These are phyloP conservation scores for Dinoponera quadriceps DNA, from an alignment of 1,140 invertebrate species.

Conservation along the genomic window DNA sequence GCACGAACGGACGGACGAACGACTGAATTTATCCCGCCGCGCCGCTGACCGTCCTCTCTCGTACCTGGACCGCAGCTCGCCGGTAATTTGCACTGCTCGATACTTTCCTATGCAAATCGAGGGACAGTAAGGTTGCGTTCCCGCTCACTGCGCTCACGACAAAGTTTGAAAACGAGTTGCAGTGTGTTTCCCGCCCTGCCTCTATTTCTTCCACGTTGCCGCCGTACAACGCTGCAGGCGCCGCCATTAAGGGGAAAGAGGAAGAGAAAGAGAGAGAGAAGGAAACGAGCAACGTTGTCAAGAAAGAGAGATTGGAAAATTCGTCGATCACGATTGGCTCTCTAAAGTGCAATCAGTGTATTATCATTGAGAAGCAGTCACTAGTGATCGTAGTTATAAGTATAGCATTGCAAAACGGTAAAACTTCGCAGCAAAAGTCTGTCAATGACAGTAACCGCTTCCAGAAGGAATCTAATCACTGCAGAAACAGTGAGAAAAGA, in stretches of 20 bases:
- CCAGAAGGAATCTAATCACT: too few relatives aligned
- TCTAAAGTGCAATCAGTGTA: too few relatives aligned
- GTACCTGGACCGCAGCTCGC: constrained; percentile 14
- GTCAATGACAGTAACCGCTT: too few relatives aligned
- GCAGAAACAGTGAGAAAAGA: too few relatives aligned
- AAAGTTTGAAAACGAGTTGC: constrained; percentile 40
- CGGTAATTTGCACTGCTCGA: constrained; percentile 56
- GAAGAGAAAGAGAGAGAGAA: neutral
- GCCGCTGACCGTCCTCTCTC: constrained; percentile 8
- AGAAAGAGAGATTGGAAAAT: too few relatives aligned
- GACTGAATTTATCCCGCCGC: constrained; percentile 41
- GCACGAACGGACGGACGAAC: constrained; percentile 18
- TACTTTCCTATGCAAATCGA: constrained; percentile 59
- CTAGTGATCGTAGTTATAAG: too few relatives aligned
- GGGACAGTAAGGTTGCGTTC: constrained; percentile 39
- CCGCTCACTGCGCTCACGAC: constrained; percentile 35
- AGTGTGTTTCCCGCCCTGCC: neutral
- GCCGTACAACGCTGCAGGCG: neutral
- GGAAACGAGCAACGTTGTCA: too few relatives aligned
- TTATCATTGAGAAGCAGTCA: too few relatives aligned
- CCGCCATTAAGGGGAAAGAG: neutral
- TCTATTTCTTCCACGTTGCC: constrained; percentile 12
- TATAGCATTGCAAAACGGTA: too few relatives aligned
- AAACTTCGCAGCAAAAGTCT: too few relatives aligned
- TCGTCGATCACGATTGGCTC: too few relatives aligned